Evolutionary conservation across 53 echinoderm and acorn worm species (phyloP), one percentile per base, ranked within the genome.

Genomic region (Glandiceps talaboti): DNA sequence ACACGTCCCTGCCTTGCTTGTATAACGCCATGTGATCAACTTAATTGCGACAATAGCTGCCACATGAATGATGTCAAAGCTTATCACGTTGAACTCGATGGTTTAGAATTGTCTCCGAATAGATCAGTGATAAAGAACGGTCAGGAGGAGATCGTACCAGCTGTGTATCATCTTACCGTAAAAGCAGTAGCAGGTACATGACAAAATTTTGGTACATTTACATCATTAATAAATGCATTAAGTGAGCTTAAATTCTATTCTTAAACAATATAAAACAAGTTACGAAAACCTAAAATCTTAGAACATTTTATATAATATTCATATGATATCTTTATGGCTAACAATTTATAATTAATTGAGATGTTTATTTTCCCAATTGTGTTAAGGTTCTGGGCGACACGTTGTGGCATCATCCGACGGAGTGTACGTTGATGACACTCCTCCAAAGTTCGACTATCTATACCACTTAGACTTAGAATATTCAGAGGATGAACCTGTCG

Each of bases 321-420:
- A n/a, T n/a, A n/a, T n/a, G n/a, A n/a, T n/a, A n/a, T n/a, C n/a
- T n/a, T n/a, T n/a, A n/a, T n/a, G n/a, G n/a, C n/a, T n/a, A n/a
- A n/a, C n/a, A n/a, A n/a, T n/a, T n/a, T n/a, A n/a, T n/a, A n/a
- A n/a, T n/a, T n/a, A n/a, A n/a, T n/a, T n/a, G n/a, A n/a, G n/a
- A n/a, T n/a, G n/a, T n/a, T n/a, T n/a, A n/a, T n/a, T n/a, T n/a
- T n/a, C n/a, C n/a, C n/a, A n/a, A n/a, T n/a, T n/a, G n/a, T n/a
- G n/a, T 45, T 45, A 6, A 45, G 64, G 64, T 12, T 45, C 64
- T 45, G 64, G 64, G 20, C 64, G 64, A 45, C 33, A 31, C 14
- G 75, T 33, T 0, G 29, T 28, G 1, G 75, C 82, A 31, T 88
- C 89, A 14, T 88, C 89, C 14, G 85, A 88, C 29, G 89, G 89